Base-by-base conservation (phyloP, 2,888 invertebrate genomes). In the Cryptocheilus praepositus region DNA sequence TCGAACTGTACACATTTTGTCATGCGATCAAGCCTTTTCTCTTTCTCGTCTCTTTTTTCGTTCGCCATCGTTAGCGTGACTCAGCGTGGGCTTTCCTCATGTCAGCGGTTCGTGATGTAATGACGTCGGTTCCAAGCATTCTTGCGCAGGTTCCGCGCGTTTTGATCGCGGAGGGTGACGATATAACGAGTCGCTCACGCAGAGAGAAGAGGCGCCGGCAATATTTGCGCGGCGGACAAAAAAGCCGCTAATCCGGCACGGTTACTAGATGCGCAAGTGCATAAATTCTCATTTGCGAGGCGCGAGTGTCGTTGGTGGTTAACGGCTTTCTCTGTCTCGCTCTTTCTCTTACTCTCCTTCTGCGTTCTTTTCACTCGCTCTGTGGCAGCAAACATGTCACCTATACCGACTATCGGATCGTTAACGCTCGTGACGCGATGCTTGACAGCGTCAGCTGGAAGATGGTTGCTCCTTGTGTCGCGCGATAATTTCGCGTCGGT, bases 241-340 rank as follows among this genome's bases (percentile, higher is more conserved):
- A 36, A 11, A 36, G 36, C 36, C 36, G 36, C 36, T 36, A 36
- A 7, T 36, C 36, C 36, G 36, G 36, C 36, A 36, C 11, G 36
- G 36, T 36, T 36, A 36, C 7, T 36, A 36, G 36, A 36, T 1
- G 36, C 36, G 36, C 36, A 11, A 7, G 36, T 36, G 36, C 36
- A 36, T 36, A 36, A 36, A 36, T 36, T 36, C 8, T 36, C 36
- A 36, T 36, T 36, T 36, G 36, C 36, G 13, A 4, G 11, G 36
- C 36, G 8, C 3, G 36, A 36, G 36, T 36, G 36, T 36, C 36
- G 36, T 49, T 5, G 49, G 16, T 8, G 16, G 5, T 49, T 49
- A 16, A 19, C 49, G 49, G 16, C 19, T 19, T 8, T 49, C 52
- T 53, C 22, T 49, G 21, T 54, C 28, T 65, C 53, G 43, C 28